phyloP scores from a whole-genome alignment of 2,888 invertebrate genomes.

The Luffia ferchaultella region DNA sequence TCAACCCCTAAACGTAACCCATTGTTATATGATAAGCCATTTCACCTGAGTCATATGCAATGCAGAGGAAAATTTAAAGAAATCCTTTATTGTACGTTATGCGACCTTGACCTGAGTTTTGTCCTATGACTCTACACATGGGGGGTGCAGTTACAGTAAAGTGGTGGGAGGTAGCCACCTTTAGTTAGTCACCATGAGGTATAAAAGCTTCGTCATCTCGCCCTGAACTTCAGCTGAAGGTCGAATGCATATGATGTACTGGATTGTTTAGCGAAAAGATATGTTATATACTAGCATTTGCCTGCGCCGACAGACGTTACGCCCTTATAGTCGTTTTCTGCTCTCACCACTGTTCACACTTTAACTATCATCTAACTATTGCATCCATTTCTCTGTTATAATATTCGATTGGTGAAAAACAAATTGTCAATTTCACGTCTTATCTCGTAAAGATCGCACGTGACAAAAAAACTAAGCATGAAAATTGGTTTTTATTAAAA shows the following conservation, averaged over 20 bases:
- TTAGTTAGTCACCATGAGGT: background rate
- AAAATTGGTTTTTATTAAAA: too few relatives aligned
- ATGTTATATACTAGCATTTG: background rate
- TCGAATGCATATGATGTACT: background rate
- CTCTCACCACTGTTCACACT: too few relatives aligned
- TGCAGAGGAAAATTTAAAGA: background rate
- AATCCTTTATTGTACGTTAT: background rate
- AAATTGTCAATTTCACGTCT: too few relatives aligned
- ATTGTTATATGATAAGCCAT: too few relatives aligned
- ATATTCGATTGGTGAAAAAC: too few relatives aligned
- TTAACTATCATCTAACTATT: too few relatives aligned
- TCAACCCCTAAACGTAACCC: too few relatives aligned
- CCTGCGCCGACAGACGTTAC: background rate
- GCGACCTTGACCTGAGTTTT: background rate
- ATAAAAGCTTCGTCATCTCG: background rate
- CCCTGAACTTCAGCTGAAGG: background rate
- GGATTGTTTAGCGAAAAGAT: background rate
- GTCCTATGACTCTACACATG: background rate
- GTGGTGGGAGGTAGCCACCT: background rate
- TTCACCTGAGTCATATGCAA: too few relatives aligned
- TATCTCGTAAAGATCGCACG: too few relatives aligned
- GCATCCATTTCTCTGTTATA: too few relatives aligned
- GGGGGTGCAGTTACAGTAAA: background rate
- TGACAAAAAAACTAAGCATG: too few relatives aligned
- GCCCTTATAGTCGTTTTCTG: background rate